Conservation (phyloP, 2,797 vertebrate genomes). For the Remorina albescens region DNA sequence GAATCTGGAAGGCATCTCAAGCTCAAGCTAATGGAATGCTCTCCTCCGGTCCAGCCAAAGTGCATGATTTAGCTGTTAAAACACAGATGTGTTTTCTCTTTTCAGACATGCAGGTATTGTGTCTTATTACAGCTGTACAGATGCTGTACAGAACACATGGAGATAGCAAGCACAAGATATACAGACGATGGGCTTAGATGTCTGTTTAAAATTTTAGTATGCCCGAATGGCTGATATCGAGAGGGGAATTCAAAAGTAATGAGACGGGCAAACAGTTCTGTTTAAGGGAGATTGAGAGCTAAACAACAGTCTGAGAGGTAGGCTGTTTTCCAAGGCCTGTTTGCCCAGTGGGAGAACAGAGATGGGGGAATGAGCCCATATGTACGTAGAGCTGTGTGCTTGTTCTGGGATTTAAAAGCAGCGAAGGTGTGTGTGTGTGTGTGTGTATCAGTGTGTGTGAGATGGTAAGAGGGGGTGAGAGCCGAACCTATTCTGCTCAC, state of each 20-base stretch:
- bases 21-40: conserved; percentile 28
- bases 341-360: conserved; percentile 59
- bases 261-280: conserved; percentile 55
- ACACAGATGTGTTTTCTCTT: conserved; percentile 22
- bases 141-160: conserved; percentile 1
- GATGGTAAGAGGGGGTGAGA: conserved; percentile 21
- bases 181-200: background rate
- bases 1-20: conserved; percentile 30
- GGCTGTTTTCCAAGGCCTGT: conserved; percentile 57
- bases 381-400: conserved; percentile 59
- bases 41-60: background rate
- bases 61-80: conserved; percentile 6
- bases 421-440: conserved; percentile 37
- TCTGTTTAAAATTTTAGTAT: conserved; percentile 21
- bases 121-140: conserved; percentile 32
- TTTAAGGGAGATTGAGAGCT: conserved; percentile 57
- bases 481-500: conserved; percentile 81
- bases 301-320: conserved; percentile 51
- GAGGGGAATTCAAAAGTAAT: conserved; percentile 52
- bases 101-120: background rate
- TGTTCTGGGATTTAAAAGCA: conserved; percentile 72
- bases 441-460: conserved; percentile 21
- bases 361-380: conserved; percentile 52
- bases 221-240: conserved; percentile 35
- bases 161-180: conserved; percentile 24